Conservation (phyloP, 2,113 vertebrate genomes). For the Antechinus stuartii region DNA sequence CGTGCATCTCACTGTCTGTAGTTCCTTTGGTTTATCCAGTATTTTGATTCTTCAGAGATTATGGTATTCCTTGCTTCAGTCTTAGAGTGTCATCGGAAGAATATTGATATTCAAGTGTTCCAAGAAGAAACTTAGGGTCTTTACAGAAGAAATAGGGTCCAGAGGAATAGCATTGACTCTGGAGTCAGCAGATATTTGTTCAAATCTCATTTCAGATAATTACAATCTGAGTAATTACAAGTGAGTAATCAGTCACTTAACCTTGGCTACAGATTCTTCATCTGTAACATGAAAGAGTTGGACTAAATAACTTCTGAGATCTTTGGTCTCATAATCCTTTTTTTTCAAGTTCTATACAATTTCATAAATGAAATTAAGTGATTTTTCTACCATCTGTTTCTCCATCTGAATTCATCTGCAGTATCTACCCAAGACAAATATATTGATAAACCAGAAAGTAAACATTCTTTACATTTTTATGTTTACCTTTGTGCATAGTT, state of each 20-base stretch:
- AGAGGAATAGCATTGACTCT: conserved; percentile 20
- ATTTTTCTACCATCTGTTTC: neutral
- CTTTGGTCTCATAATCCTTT: neutral
- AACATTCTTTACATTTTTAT: neutral
- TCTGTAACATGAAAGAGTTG: too few species aligned
- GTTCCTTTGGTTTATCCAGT: neutral
- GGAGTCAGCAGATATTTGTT: conserved; percentile 16
- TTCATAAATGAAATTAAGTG: neutral
- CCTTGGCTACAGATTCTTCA: too few species aligned
- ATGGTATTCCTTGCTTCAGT: neutral
- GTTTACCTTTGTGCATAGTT: neutral
- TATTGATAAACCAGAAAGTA: neutral
- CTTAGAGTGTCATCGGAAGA: neutral
- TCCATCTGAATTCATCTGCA: neutral
- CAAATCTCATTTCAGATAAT: neutral
- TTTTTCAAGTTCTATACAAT: neutral
- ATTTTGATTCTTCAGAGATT: neutral
- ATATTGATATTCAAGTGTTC: neutral
- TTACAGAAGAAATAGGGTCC: neutral
- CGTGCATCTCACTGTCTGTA: neutral
- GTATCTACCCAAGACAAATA: neutral
- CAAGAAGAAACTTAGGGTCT: neutral
- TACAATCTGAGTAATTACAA: neutral
- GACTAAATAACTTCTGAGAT: neutral
- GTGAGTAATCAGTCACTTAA: neutral